Conservation (phyloP, 2,113 vertebrate species). For the Silurus meridionalis region DNA sequence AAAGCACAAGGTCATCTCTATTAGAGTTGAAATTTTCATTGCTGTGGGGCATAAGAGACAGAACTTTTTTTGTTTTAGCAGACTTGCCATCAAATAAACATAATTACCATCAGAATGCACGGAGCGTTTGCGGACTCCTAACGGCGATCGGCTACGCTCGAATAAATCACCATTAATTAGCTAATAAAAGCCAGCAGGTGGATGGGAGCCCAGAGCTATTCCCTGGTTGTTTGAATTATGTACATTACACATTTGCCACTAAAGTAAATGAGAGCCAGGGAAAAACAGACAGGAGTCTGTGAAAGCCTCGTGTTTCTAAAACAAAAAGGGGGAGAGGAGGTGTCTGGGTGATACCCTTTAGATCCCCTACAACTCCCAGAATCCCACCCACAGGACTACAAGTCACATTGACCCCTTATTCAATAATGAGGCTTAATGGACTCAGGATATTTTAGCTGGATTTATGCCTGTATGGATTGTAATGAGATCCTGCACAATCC, state of each 20-base stretch:
- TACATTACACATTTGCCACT: conserved; percentile 79
- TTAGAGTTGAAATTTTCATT: conserved; percentile 69
- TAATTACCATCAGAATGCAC: conserved; percentile 91
- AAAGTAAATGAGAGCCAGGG: conserved; percentile 77
- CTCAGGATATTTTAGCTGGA: conserved; percentile 65
- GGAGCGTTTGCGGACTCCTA: conserved; percentile 81
- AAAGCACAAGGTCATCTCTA: conserved; percentile 69
- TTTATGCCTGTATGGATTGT: neutral
- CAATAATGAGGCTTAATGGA: conserved; percentile 66
- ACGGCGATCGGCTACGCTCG: conserved; percentile 85
- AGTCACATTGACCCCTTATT: conserved; percentile 73
- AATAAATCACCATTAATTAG: conserved; percentile 99
- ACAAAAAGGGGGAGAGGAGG: conserved; percentile 31
- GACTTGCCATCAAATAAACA: conserved; percentile 86
- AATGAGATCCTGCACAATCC: neutral
- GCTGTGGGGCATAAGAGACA: conserved; percentile 74
- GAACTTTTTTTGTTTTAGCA: conserved; percentile 79
- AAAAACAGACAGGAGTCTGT: conserved; percentile 73
- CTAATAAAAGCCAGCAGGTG: conserved; percentile 97
- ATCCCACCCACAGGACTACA: conserved; percentile 81
- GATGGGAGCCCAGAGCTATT: conserved; percentile 89
- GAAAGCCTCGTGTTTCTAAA: conserved; percentile 60
- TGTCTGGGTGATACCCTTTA: conserved; percentile 65
- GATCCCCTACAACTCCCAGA: conserved; percentile 70
- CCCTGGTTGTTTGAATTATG: conserved; percentile 94